phyloP scores from a whole-genome alignment of 2,113 vertebrate genomes.

The Aplodontia rufa region DNA sequence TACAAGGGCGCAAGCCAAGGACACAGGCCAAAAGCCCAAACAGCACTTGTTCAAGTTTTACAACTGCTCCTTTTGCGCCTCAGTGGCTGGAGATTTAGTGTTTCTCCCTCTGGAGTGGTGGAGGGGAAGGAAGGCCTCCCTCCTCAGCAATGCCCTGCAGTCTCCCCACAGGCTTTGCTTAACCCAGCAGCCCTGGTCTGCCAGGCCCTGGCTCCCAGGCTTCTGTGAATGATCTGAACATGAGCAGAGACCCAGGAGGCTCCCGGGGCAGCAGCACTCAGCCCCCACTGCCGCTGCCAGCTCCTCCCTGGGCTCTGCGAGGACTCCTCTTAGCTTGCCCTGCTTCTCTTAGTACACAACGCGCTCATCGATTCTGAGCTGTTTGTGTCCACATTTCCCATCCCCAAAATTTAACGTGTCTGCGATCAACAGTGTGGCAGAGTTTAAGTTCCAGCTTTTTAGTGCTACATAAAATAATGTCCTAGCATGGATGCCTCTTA shows the following conservation, averaged over 20 bases:
- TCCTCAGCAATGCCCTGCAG: neutral
- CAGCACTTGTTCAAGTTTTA: too few species aligned
- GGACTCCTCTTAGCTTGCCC: neutral
- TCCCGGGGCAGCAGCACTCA: rapidly evolving
- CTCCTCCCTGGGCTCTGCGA: rapidly evolving
- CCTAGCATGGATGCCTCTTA: rapidly evolving
- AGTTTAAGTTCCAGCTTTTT: too few species aligned
- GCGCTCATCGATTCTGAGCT: neutral
- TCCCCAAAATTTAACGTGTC: neutral
- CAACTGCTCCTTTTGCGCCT: too few species aligned
- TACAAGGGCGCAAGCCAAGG: too few species aligned
- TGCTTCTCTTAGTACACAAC: neutral
- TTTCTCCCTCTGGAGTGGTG: rapidly evolving
- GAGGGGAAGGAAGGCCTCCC: neutral
- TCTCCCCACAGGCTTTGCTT: too few species aligned
- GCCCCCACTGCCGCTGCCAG: too few species aligned
- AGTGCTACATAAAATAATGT: rapidly evolving
- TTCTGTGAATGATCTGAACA: neutral
- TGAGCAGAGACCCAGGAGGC: neutral
- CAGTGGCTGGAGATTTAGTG: too few species aligned
- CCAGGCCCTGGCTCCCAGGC: neutral
- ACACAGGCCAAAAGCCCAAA: too few species aligned
- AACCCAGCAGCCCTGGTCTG: neutral
- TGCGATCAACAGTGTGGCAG: rapidly evolving
- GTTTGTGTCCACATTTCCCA: neutral